phyloP scores from a whole-genome alignment of 2,888 invertebrate genomes.

The Choreutis nemorana region DNA sequence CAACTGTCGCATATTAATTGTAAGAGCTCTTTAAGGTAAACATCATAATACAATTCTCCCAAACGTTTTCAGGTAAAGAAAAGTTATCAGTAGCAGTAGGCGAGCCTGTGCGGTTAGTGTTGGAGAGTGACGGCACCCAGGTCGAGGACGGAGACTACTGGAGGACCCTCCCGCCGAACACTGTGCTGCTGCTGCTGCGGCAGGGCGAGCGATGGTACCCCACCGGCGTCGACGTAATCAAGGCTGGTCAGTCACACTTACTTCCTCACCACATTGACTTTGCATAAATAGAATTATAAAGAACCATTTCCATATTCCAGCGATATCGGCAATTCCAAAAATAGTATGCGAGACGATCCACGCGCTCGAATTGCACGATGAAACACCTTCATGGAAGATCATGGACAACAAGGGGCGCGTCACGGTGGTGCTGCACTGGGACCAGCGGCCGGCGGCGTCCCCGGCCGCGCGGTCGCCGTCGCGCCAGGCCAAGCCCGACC shows the following conservation, averaged over 20 bases:
- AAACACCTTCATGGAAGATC: slow-evolving; percentile 97
- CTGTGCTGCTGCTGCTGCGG: slow-evolving; percentile 86
- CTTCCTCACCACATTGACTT: not conserved
- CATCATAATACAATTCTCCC: no score
- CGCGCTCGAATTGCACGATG: slow-evolving; percentile 94
- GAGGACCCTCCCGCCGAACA: slow-evolving; percentile 91
- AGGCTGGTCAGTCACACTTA: slow-evolving; percentile 75
- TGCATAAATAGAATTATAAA: not conserved
- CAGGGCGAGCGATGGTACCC: slow-evolving; percentile 94
- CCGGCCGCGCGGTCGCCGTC: slow-evolving; percentile 64
- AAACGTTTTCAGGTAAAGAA: slow-evolving; percentile 74
- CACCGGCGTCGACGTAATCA: slow-evolving; percentile 92
- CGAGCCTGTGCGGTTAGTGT: slow-evolving; percentile 88
- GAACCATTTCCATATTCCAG: slow-evolving; percentile 62
- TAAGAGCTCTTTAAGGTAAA: no score
- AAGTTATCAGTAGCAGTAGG: slow-evolving; percentile 87
- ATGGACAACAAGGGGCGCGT: slow-evolving; percentile 98
- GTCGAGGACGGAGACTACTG: slow-evolving; percentile 97
- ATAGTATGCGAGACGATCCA: slow-evolving; percentile 98
- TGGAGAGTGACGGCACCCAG: slow-evolving; percentile 96
- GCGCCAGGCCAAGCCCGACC: slow-evolving; percentile 60
- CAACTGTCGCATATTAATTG: no score
- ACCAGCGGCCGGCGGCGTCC: slow-evolving; percentile 81
- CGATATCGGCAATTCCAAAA: slow-evolving; percentile 94
- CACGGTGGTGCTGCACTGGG: slow-evolving; percentile 97